Conservation (phyloP, 2,113 vertebrate species). For the Aptenodytes forsteri region DNA sequence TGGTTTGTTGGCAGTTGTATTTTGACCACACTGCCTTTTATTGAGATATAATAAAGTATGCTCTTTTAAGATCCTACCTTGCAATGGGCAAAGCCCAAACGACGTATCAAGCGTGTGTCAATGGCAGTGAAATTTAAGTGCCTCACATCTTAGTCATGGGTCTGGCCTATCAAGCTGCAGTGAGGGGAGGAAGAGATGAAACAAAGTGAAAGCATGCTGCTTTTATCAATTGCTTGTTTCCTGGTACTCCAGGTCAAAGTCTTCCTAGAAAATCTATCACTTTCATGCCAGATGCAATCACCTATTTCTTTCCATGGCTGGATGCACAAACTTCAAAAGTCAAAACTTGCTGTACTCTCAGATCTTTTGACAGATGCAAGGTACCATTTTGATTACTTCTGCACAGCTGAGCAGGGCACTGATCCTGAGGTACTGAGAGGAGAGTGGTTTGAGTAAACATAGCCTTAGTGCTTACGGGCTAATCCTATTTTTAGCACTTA, state of each 20-base stretch:
- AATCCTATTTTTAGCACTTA: background rate
- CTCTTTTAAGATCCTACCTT: background rate
- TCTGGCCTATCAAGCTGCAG: background rate
- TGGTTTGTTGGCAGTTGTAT: no score
- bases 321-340: background rate
- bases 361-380: background rate
- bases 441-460: background rate
- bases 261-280: background rate
- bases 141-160: background rate
- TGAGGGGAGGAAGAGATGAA: background rate
- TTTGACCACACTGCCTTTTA: no score
- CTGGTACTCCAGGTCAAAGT: background rate
- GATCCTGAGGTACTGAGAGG: background rate
- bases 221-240: background rate
- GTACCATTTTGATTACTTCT: background rate
- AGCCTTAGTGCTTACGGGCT: background rate
- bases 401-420: background rate
- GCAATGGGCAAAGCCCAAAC: background rate
- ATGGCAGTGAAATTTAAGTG: background rate
- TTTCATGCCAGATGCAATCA: background rate
- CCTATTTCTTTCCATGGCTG: background rate
- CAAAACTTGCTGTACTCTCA: background rate
- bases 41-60: background rate
- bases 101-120: accelerated
- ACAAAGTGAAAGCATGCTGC: background rate